Base-by-base conservation (phyloP, 1,140 invertebrate genomes). In the Centruroides sculpturatus region DNA sequence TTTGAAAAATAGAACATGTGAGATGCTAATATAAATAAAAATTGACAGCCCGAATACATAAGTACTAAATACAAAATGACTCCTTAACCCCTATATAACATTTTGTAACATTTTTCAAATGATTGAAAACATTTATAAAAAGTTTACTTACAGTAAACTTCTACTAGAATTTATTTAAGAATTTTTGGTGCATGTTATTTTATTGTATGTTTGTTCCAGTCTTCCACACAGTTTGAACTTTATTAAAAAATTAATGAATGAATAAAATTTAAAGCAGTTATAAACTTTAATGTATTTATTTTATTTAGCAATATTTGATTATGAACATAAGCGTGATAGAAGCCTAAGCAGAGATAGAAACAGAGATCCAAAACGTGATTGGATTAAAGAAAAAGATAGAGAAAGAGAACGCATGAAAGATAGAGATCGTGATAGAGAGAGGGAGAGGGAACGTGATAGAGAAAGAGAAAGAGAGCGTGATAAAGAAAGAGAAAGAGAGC, bases 281-380 rank as follows among this genome's bases (percentile, higher is more conserved):
- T 10, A 49, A 5, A 11, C 10, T n/a, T 49, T 10, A 49, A 5
- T 11, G 10, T 49, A 49, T 13, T 51, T n/a, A 13, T 9, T 55
- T 62, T 55, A 50, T 48, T n/a, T 62, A 55, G 34, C 57, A 59
- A 57, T 59, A 5, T 62, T 57, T 54, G 50, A 63, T 47, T 59
- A 60, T 49, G 59, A 59, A 5, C 61, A 60, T 49, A 54, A 56
- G 13, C 36, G 61, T 57, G 59, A 56, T 5, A 23, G 62, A 46
- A 52, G 55, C 48, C 48, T 49, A 41, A 61, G 55, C 23, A 49
- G 50, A 60, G 59, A 56, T 6, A n/a, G 60, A 10, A 60, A 60
- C 47, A 35, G 60, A 35, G 61, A 59, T 35, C 51, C 56, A 34
- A 62, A 59, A 12, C 36, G 65, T 10, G 64, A 60, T n/a, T 61